These are phyloP conservation scores for Bubo scandiacus DNA, from an alignment of 2,113 vertebrate species.

Conservation along the genomic window DNA sequence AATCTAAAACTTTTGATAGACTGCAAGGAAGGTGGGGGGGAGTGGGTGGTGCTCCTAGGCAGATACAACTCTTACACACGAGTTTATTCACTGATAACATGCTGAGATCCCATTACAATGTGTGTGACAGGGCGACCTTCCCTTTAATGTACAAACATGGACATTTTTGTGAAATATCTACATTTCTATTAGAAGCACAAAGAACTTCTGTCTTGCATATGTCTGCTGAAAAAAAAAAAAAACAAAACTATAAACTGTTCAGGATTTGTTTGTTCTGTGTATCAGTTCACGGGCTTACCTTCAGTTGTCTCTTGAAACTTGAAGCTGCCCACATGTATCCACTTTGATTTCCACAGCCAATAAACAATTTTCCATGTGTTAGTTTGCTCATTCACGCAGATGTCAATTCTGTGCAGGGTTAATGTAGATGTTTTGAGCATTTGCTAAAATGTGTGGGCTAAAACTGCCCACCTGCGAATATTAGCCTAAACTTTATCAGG, in stretches of 20 bases:
- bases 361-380: neutral
- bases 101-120: fast-evolving
- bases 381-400: neutral
- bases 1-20: neutral
- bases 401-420: neutral
- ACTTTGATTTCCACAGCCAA: neutral
- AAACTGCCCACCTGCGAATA: neutral
- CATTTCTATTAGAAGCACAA: neutral
- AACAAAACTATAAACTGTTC: neutral
- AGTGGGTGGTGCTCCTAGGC: neutral
- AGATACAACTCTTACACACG: neutral
- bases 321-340: neutral
- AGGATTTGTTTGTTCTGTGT: neutral
- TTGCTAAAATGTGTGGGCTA: neutral
- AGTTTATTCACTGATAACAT: neutral
- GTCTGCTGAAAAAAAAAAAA: neutral
- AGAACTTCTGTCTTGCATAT: neutral
- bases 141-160: neutral
- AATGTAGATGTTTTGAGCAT: neutral
- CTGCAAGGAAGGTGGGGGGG: fast-evolving
- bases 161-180: neutral
- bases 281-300: neutral
- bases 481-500: neutral
- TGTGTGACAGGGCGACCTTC: neutral
- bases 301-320: neutral